Evolutionary conservation across 2,888 invertebrate species (phyloP).

Genomic region (Ceramica pisi): DNA sequence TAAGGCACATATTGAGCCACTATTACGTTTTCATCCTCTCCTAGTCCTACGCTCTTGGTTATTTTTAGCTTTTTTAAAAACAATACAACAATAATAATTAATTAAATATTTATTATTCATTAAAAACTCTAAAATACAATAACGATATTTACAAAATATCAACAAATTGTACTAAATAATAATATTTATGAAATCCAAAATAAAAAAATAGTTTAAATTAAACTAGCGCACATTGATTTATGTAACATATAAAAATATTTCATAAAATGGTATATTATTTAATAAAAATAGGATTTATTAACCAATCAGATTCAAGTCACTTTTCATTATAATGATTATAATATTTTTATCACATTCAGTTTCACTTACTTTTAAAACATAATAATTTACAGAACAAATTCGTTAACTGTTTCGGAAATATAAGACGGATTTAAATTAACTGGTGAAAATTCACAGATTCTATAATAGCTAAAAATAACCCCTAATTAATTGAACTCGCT

Average conservation of each 20-base stretch:
- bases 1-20: background rate
- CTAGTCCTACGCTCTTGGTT: background rate
- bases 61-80: background rate
- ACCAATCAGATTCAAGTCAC: conserved; percentile 25
- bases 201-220: background rate
- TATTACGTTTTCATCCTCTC: background rate
- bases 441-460: background rate
- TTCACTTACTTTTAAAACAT: conserved; percentile 28
- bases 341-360: conserved; percentile 48
- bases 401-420: background rate
- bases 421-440: background rate
- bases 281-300: background rate
- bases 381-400: conserved; percentile 29
- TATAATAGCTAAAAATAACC: no score
- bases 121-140: conserved; percentile 40
- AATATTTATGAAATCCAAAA: conserved; percentile 19
- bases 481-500: no score
- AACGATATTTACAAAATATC: conserved; percentile 45
- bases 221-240: conserved; percentile 11
- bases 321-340: conserved; percentile 7
- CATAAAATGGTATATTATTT: background rate
- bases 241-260: background rate
- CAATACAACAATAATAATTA: background rate
- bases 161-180: conserved; percentile 54
- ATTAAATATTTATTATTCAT: conserved; percentile 26